Evolutionary conservation across 92 coral and sea anemone species (phyloP), one percentile per base, ranked within the genome.

Genomic region (Zoanthus gigantus): DNA sequence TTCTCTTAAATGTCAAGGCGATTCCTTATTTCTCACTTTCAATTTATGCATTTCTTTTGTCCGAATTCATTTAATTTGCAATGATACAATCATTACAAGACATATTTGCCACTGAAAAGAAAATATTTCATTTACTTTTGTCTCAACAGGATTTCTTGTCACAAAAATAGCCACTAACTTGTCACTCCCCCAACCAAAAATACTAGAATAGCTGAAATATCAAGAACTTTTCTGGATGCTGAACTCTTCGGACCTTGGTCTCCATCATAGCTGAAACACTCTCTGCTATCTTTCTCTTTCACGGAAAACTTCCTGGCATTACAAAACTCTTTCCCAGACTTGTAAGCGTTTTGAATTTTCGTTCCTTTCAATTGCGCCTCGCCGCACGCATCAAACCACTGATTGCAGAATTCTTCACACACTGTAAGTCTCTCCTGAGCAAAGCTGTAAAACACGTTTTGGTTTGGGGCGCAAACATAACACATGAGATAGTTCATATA

Each of bases 381-480:
- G 11, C 91, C 94, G 83, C 99, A 97, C 15, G 94, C 96, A 34
- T 87, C 88, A 89, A 88, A 92, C 87, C 95, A 78, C 34, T 92
- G 85, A 72, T 97, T 90, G 57, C 99, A 97, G 29, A 96, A 95
- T 28, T 79, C 92, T 34, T 87, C 90, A 73, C 99, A 97, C 13
- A 97, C 99, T 1, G 98, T 95, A 37, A 97, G 52, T 52, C 92
- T 84, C 48, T 97, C 99, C 48, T 90, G 86, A 28, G 89, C 71
- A 61, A 42, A 66, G 15, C 73, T 79, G 94, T 95, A 95, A 88
- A 95, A 97, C 17, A 60, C 54, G 47, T 94, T 97, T 82, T 97
- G 99, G 46, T 95, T 88, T 28, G 99, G 97, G 0, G 98, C 94
- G 71, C 99, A 97, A 1, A 97, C 95, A 46, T 91, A 97, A 76